phyloP scores from a whole-genome alignment of 1,140 invertebrate species.

The Calephelis virginiensis region DNA sequence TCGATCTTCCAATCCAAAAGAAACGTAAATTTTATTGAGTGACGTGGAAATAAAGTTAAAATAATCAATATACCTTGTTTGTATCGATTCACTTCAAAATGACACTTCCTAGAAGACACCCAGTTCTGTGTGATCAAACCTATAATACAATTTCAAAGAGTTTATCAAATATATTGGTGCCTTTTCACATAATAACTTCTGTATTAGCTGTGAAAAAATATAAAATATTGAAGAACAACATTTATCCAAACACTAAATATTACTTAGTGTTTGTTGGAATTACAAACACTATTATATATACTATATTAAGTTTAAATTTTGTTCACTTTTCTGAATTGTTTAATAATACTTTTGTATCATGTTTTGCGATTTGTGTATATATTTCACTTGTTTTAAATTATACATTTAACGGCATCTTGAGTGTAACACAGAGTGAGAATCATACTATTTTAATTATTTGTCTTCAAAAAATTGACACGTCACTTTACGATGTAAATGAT shows the following conservation, averaged over 20 bases:
- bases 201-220: not conserved
- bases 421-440: not conserved
- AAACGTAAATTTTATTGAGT: too few species aligned
- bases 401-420: not conserved
- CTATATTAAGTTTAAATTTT: not conserved
- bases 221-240: not conserved
- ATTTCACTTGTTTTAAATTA: not conserved
- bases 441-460: not conserved
- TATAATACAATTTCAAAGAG: not conserved
- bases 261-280: not conserved
- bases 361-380: not conserved
- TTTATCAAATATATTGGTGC: not conserved
- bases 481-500: not conserved
- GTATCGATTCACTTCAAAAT: not conserved
- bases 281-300: not conserved
- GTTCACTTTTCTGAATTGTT: too few species aligned
- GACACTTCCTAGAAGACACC: not conserved
- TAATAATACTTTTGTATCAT: too few species aligned
- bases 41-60: too few species aligned
- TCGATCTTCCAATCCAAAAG: too few species aligned
- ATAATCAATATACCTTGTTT: not conserved
- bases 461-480: not conserved
- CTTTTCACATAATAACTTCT: not conserved
- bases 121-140: not conserved
- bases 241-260: not conserved